Base-by-base conservation (phyloP, 37 sponge, comb jelly and placozoan species). In the Beroe forskalii region DNA sequence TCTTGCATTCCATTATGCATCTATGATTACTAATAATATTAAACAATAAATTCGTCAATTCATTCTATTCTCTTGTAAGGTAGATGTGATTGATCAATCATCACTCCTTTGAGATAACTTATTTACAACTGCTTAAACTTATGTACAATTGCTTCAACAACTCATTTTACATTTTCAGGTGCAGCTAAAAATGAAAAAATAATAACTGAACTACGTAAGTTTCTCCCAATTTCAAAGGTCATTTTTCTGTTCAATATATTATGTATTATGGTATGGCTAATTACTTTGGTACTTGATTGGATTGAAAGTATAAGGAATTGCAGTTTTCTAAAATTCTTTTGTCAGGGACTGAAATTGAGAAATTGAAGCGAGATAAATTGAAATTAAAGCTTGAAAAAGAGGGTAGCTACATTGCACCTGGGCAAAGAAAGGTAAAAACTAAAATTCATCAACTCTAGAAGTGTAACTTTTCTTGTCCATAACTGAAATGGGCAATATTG, bases 191-290 rank as follows among this genome's bases (percentile, higher is more conserved):
- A 72, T 32, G 75, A 72, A 20, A 72, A 72, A 30, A 3, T 20
- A 20, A 32, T 72, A 38, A 20, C 35, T 32, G 75, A 72, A 72
- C 75, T 72, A 4, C 28, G 75, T 72, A 72, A 72, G 75, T 72
- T n/a, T 64, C 27, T 25, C 8, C 8, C 27, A 25, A n/a, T 64
- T 64, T n/a, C n/a, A n/a, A n/a, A n/a, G n/a, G 28, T 64, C 4
- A 64, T 64, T 64, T 14, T 6, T 64, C 6, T 24, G 4, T 25
- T 14, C 20, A 6, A n/a, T n/a, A n/a, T n/a, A n/a, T n/a, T n/a
- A n/a, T n/a, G n/a, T n/a, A n/a, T n/a, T n/a, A n/a, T n/a, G n/a
- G n/a, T n/a, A n/a, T n/a, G n/a, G n/a, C n/a, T n/a, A n/a, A n/a
- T n/a, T n/a, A n/a, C n/a, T n/a, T n/a, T n/a, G n/a, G n/a, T n/a